Conservation (phyloP, 2,113 vertebrate genomes). For the Corythornis madagascariensis region DNA sequence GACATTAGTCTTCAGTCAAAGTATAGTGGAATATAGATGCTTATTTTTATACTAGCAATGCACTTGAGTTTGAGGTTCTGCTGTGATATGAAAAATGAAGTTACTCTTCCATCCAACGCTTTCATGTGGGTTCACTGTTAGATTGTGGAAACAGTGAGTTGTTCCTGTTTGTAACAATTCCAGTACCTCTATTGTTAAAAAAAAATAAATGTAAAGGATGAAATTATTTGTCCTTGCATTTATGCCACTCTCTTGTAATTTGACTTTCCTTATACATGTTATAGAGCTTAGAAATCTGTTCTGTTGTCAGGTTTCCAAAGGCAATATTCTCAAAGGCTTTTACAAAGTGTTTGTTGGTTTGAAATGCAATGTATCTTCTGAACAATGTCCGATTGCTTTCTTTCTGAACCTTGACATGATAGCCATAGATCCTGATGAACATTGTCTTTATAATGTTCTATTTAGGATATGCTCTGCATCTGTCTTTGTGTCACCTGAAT, state of each 20-base stretch:
- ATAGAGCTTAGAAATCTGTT: rapidly evolving
- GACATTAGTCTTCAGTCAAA: not conserved
- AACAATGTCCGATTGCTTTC: not conserved
- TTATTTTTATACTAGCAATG: not conserved
- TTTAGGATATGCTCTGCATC: not conserved
- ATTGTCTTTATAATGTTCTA: not conserved
- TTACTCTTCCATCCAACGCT: not conserved
- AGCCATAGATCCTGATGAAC: not conserved
- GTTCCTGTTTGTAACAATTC: not conserved
- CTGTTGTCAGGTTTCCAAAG: not conserved
- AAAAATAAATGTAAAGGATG: not conserved
- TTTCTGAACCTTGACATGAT: not conserved
- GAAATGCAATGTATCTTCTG: not conserved
- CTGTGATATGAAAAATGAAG: not conserved
- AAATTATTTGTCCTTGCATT: not conserved
- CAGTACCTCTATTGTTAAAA: not conserved
- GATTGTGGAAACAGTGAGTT: not conserved
- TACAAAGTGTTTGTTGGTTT: not conserved
- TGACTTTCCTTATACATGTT: not conserved
- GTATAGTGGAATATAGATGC: not conserved
- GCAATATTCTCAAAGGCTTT: not conserved
- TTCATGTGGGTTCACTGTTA: not conserved
- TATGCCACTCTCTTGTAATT: not conserved
- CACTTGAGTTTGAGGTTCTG: not conserved
- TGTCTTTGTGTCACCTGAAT: not conserved